These are phyloP conservation scores for Abramis brama DNA, from an alignment of 2,113 vertebrate genomes.

Conservation along the genomic window DNA sequence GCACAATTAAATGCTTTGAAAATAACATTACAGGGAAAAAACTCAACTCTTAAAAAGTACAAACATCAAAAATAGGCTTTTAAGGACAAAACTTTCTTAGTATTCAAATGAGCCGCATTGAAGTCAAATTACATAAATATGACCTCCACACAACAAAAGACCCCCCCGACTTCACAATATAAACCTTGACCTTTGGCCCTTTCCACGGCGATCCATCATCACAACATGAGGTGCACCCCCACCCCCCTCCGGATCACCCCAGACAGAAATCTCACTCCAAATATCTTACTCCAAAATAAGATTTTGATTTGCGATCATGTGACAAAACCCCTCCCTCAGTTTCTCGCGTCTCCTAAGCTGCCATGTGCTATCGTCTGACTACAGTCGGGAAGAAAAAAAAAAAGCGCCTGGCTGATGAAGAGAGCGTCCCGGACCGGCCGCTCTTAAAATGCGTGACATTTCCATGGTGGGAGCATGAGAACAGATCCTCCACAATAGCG, in stretches of 20 bases:
- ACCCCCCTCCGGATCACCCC: conserved; percentile 4
- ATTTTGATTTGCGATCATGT: conserved; percentile 87
- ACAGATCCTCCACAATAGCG: conserved; percentile 90
- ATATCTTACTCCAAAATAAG: conserved; percentile 75
- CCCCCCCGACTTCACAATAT: conserved; percentile 26
- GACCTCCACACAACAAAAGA: conserved; percentile 20
- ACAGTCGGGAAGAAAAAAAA: conserved; percentile 86
- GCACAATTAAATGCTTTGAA: background rate
- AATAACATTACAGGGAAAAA: background rate
- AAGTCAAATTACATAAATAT: conserved; percentile 33
- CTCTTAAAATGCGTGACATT: conserved; percentile 92
- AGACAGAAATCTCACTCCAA: conserved; percentile 28
- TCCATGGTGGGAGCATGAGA: conserved; percentile 94
- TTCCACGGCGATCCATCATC: conserved; percentile 21
- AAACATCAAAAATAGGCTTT: background rate
- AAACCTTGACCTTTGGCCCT: conserved; percentile 2
- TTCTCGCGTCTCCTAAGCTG: conserved; percentile 66
- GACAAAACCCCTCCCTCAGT: conserved; percentile 72
- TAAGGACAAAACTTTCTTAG: background rate
- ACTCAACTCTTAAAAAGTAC: background rate
- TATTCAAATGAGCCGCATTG: background rate
- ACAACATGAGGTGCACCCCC: conserved; percentile 7
- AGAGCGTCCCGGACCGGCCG: conserved; percentile 83
- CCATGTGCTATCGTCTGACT: conserved; percentile 89
- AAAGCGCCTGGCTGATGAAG: conserved; percentile 74